Base-by-base conservation (phyloP, 2,113 vertebrate species). In the Loxodonta africana region DNA sequence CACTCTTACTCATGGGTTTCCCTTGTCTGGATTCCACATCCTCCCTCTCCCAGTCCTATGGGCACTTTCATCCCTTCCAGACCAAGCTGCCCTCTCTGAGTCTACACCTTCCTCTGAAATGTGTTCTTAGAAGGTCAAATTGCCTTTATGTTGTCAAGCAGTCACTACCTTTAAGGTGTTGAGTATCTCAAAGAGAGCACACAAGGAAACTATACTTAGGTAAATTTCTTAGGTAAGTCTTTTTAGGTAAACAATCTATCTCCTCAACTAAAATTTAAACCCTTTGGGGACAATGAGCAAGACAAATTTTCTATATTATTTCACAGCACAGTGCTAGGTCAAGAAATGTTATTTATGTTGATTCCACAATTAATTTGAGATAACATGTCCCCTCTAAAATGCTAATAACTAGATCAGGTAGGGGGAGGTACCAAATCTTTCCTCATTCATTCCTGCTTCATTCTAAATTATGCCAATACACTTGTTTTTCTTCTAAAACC, bases 401-500 rank as follows among this genome's bases (percentile, higher is more conserved):
- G 46, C 44, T 65, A 67, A 63, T 71, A 30, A 62, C 23, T 11
- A 71, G 73, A 86, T 14, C 28, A 12, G 41, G 2, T 20, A 12
- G 1, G 57, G 2, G 51, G 41, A 57, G 77, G 5, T 87, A 65
- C 51, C 23, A 44, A 18, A 28, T 44, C 41, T 78, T 44, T 2
- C 60, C 28, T 48, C 65, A 51, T 82, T 87, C 91, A 69, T 94
- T 87, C 48, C 71, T 88, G 21, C 57, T 85, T 95, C 28, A 10
- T 83, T 96, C 46, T 82, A 82, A 86, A 44, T 95, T 91, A 85
- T 73, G 28, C 71, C 44, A 83, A 63, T 69, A 67, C 25, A 69
- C 3, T 92, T 89, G 11, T 53, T 69, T 93, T 92, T 84, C 77
- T 84, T 88, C 65, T 77, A 28, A 88, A 96, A 77, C 60, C 25